These are phyloP conservation scores for Anodontia alba DNA, from an alignment of 2,888 invertebrate genomes.

Conservation along the genomic window DNA sequence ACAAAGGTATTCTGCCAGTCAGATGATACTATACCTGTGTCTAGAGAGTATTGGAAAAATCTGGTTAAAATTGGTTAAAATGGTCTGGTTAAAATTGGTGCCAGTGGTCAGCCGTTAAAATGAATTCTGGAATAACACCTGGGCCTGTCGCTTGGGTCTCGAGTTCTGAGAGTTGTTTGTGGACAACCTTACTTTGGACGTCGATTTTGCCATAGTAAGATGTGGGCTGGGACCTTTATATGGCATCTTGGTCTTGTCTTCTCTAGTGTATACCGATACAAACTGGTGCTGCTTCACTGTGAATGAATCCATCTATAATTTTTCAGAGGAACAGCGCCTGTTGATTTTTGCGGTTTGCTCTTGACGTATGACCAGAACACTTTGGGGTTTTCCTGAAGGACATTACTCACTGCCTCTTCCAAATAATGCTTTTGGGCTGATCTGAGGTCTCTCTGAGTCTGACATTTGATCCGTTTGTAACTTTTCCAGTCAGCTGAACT, in stretches of 20 bases:
- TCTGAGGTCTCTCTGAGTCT: not conserved
- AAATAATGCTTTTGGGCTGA: not conserved
- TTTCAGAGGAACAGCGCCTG: conserved; percentile 9
- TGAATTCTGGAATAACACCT: not conserved
- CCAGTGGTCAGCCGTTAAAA: conserved; percentile 27
- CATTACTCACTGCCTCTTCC: not conserved
- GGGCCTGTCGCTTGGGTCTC: conserved; percentile 34
- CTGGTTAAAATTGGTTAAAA: not conserved
- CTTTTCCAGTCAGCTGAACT: conserved; percentile 5
- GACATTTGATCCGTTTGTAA: conserved; percentile 1
- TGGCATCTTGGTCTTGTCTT: conserved; percentile 14
- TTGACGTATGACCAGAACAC: too few relatives aligned
- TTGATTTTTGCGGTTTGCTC: conserved; percentile 2
- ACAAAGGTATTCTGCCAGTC: conserved; percentile 34
- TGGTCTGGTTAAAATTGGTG: conserved; percentile 11
- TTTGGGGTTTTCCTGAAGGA: not conserved
- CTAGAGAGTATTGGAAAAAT: conserved; percentile 29
- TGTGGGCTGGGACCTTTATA: conserved; percentile 19
- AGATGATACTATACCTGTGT: conserved; percentile 24
- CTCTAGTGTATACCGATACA: conserved; percentile 1
- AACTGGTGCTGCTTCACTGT: conserved; percentile 6
- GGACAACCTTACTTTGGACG: conserved; percentile 3
- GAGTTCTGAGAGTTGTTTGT: conserved; percentile 8
- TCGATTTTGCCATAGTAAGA: conserved; percentile 7
- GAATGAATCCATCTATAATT: conserved; percentile 8